Evolutionary conservation across 2,113 vertebrate genomes (phyloP).

Genomic region (Thryonomys swinderianus): DNA sequence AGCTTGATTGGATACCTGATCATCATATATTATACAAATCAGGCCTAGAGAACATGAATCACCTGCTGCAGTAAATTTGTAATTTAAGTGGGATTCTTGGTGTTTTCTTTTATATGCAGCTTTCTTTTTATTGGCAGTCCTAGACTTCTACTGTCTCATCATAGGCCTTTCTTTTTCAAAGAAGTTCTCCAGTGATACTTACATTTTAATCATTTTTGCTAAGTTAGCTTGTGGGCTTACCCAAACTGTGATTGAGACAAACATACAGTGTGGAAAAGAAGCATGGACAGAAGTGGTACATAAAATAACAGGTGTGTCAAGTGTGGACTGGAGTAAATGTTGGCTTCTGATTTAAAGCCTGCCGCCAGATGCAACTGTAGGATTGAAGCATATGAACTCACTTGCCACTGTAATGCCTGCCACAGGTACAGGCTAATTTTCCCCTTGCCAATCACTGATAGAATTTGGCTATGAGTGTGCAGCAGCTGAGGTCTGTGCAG

Average conservation of each 20-base stretch:
- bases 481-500: neutral
- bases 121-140: neutral
- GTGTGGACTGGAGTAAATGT: neutral
- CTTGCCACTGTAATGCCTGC: neutral
- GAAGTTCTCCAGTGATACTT: neutral
- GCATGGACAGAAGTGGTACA: neutral
- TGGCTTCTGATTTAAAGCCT: neutral
- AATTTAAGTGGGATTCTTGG: neutral
- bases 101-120: neutral
- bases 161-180: neutral
- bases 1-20: neutral
- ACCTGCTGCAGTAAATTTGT: neutral
- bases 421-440: neutral
- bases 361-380: neutral
- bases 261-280: neutral
- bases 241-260: neutral
- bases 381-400: neutral
- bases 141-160: neutral
- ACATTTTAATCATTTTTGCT: neutral
- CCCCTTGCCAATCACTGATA: neutral
- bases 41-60: neutral
- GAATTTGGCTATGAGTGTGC: neutral
- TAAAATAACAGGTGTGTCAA: neutral
- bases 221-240: neutral
- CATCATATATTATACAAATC: neutral